Evolutionary conservation across 2,888 invertebrate genomes (phyloP).

Genomic region (Nomada flava): DNA sequence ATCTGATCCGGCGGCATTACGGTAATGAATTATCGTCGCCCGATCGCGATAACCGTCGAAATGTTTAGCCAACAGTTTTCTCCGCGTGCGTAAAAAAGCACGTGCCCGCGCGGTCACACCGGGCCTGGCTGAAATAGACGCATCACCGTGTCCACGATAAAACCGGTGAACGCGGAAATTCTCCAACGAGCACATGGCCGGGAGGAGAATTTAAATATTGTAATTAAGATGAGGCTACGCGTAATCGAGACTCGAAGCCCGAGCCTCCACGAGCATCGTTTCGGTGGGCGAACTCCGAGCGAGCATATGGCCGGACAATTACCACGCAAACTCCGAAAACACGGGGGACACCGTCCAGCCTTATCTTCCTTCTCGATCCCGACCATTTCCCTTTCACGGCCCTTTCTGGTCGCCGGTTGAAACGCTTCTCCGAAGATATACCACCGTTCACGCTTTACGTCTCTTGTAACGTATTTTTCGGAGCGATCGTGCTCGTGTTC

Average conservation of each 20-base stretch:
- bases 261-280: slow-evolving; percentile 70
- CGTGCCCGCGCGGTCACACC: slow-evolving; percentile 44
- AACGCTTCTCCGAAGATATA: slow-evolving; percentile 36
- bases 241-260: slow-evolving; percentile 60
- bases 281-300: slow-evolving; percentile 69
- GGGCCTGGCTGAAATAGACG: slow-evolving; percentile 28
- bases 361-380: slow-evolving; percentile 66
- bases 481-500: background rate
- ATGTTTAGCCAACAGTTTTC: slow-evolving; percentile 82
- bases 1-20: slow-evolving; percentile 66
- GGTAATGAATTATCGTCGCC: slow-evolving; percentile 78
- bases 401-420: slow-evolving; percentile 30
- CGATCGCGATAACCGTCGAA: slow-evolving; percentile 78
- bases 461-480: slow-evolving; percentile 53
- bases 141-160: slow-evolving; percentile 20
- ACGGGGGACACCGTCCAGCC: slow-evolving; percentile 59
- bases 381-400: slow-evolving; percentile 46
- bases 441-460: slow-evolving; percentile 12
- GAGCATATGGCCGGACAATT: slow-evolving; percentile 80
- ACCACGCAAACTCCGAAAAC: slow-evolving; percentile 69
- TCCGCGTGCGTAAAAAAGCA: slow-evolving; percentile 36
- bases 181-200: slow-evolving; percentile 75
- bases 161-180: background rate
- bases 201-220: slow-evolving; percentile 80
- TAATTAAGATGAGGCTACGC: slow-evolving; percentile 77